Base-by-base conservation (phyloP, 2,113 vertebrate genomes). In the Clarias magur region DNA sequence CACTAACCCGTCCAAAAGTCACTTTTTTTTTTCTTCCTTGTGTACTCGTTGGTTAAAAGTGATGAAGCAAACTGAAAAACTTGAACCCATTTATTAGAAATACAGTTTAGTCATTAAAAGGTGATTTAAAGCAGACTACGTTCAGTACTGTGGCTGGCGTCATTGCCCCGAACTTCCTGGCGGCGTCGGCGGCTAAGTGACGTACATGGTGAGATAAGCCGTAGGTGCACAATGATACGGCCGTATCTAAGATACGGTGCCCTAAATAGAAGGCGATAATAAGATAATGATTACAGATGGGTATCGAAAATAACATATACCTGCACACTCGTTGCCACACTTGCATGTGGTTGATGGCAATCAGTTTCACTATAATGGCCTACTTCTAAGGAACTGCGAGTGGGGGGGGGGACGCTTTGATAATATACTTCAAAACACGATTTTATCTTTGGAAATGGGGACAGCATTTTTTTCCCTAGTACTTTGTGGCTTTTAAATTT, bases 281-380 rank as follows among this genome's bases (percentile, higher is more conserved):
- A 59, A 30, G 11, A 60, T 19, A 3, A 83, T 68, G 25, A 54
- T 27, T 9, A 21, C 53, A 27, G 79, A 83, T 79, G 15, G 38
- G 86, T 19, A 23, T 48, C 25, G n/a, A 54, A 57, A 78, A 67
- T 53, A 70, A 15, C 60, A 25, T 54, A 75, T 54, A 57, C 53
- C 25, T 56, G 48, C 59, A 72, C 21, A 5, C 19, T 23, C 3
- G 48, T 0, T 4, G 38, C n/a, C n/a, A 60, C 8, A 60, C 27
- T 21, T 5, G 4, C 15, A 3, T 84, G 4, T 53, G 11, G 23
- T 25, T 0, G 88, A 89, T 90, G 72, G 86, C 4, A 4, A 90
- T 89, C 87, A n/a, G 10, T 78, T 63, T 25, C 21, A 25, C 42
- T 53, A 17, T 62, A 54, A 30, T 65, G 72, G 38, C 53, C 10